Evolutionary conservation across 1,140 invertebrate genomes (phyloP).

Genomic region (Magallana gigas): DNA sequence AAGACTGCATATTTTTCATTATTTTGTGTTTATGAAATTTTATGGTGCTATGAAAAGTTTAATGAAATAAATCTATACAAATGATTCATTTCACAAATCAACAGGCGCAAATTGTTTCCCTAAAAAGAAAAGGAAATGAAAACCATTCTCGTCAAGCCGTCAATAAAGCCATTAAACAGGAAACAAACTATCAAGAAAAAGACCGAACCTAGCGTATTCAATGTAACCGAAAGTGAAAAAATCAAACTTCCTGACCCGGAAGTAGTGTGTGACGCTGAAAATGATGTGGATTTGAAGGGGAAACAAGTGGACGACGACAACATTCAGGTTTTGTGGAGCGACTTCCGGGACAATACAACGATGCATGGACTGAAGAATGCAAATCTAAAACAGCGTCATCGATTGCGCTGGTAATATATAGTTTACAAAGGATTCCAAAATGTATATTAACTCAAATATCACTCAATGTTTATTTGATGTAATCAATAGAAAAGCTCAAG

Average conservation of each 20-base stretch:
- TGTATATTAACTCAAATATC: not conserved
- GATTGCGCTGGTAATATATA: slow-evolving; percentile 42
- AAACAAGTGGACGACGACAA: not conserved
- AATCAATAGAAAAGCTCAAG: too few species aligned
- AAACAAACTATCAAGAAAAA: not conserved
- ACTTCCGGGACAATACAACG: slow-evolving; percentile 49
- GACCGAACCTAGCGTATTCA: not conserved
- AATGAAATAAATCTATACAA: too few species aligned
- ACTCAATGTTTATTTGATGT: too few species aligned
- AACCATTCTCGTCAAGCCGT: not conserved
- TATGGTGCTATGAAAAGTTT: too few species aligned
- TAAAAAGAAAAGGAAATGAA: not conserved
- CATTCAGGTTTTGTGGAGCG: slow-evolving; percentile 37
- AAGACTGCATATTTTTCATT: too few species aligned
- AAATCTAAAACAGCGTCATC: slow-evolving; percentile 35
- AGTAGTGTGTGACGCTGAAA: not conserved
- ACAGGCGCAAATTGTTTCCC: too few species aligned
- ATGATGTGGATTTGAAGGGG: not conserved
- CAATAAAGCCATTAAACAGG: not conserved
- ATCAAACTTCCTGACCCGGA: not conserved
- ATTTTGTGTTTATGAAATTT: too few species aligned
- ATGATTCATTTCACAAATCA: too few species aligned
- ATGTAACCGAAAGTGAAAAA: not conserved
- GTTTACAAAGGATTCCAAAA: not conserved
- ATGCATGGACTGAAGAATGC: slow-evolving; percentile 49